Evolutionary conservation across 2,797 vertebrate species (phyloP).

Genomic region (Schizopygopsis malacanthus): DNA sequence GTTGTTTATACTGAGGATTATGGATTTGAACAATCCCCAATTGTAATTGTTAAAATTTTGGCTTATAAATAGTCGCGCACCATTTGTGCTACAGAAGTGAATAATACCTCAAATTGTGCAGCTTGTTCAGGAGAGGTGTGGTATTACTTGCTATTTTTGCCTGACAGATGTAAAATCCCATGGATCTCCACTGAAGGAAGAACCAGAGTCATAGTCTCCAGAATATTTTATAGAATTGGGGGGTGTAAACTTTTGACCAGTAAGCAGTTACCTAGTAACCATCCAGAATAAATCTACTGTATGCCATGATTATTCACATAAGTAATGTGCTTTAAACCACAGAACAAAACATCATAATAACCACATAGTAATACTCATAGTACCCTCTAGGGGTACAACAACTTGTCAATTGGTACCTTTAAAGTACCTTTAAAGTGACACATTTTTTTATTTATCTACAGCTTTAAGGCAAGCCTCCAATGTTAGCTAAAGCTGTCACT

Average conservation of each 20-base stretch:
- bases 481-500: not conserved
- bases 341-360: not conserved
- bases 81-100: not conserved
- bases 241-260: not conserved
- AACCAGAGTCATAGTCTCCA: not conserved
- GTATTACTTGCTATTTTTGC: conserved; percentile 8
- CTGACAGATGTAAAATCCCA: not conserved
- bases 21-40: not conserved
- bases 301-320: not conserved
- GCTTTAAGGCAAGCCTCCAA: not conserved
- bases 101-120: not conserved
- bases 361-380: not conserved
- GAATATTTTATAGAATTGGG: not conserved
- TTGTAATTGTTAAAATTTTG: conserved; percentile 1
- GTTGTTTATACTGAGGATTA: not conserved
- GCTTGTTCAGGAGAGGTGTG: not conserved
- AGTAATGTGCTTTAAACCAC: not conserved
- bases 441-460: not conserved
- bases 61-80: not conserved
- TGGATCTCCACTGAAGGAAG: not conserved
- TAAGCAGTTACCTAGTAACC: not conserved
- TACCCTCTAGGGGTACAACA: not conserved
- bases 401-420: not conserved
- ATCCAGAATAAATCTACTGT: not conserved
- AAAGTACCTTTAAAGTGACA: not conserved